These are phyloP conservation scores for Enteromius trimaculatus DNA, from an alignment of 2,797 vertebrate genomes.

Conservation along the genomic window DNA sequence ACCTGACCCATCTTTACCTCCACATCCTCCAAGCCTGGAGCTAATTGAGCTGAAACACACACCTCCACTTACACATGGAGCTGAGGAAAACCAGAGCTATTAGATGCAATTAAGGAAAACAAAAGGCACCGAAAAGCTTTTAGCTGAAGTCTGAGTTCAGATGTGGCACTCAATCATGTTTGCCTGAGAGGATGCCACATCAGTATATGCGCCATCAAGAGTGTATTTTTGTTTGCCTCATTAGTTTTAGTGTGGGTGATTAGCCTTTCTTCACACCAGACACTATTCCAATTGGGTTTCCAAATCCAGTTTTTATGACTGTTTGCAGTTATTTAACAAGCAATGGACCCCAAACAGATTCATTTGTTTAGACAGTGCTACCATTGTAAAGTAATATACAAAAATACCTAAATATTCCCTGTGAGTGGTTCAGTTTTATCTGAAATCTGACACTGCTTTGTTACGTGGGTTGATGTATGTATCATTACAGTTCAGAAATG, in stretches of 20 bases:
- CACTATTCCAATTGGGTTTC: background rate
- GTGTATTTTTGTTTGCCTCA: conserved; percentile 20
- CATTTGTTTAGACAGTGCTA: background rate
- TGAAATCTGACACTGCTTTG: background rate
- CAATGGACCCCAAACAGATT: background rate
- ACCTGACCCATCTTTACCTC: conserved; percentile 23
- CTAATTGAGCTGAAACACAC: conserved; percentile 36
- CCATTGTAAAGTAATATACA: background rate
- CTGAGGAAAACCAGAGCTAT: conserved; percentile 48
- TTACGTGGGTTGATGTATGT: background rate
- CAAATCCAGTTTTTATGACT: conserved; percentile 18
- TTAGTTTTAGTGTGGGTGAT: conserved; percentile 30
- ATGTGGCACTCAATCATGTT: conserved; percentile 56
- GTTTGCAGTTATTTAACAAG: conserved; percentile 4
- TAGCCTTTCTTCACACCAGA: conserved; percentile 38
- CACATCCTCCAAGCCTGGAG: conserved; percentile 6
- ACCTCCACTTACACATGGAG: conserved; percentile 14
- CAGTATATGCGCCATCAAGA: background rate
- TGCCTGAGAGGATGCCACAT: conserved; percentile 54
- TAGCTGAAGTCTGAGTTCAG: conserved; percentile 52
- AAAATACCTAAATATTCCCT: too few species aligned
- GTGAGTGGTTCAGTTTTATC: background rate
- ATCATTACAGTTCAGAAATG: background rate
- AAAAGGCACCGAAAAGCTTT: conserved; percentile 42
- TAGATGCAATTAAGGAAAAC: conserved; percentile 65